Percentiles rank a stretch among this genome's conserved stretches.
Conservation (phyloP, 2,888 invertebrate species). For the Anodontia alba region DNA sequence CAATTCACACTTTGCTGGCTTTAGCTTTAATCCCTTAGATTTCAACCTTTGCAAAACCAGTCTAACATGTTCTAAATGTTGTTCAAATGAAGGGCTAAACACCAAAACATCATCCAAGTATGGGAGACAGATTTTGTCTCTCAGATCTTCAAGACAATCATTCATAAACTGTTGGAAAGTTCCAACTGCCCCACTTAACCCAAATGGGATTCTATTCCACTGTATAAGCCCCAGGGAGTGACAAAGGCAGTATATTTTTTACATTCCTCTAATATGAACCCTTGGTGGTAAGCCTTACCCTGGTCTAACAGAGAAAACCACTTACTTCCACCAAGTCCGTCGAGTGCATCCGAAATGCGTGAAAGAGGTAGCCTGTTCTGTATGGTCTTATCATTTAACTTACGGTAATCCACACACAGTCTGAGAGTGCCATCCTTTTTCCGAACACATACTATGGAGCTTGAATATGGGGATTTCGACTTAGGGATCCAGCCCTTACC, state of each 20-base stretch:
- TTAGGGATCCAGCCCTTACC: slow-evolving; percentile 37
- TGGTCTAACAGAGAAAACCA: slow-evolving; percentile 2
- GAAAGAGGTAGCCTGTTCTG: slow-evolving; percentile 36
- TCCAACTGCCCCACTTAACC: slow-evolving; percentile 8
- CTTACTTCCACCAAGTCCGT: slow-evolving; percentile 1
- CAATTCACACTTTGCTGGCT: slow-evolving; percentile 53
- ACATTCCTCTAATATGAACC: slow-evolving; percentile 33
- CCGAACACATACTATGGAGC: slow-evolving; percentile 30
- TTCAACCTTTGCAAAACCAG: slow-evolving; percentile 45
- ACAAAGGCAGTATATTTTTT: slow-evolving; percentile 30
- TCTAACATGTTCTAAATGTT: slow-evolving; percentile 49
- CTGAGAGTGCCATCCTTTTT: slow-evolving; percentile 38
- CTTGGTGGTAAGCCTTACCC: slow-evolving; percentile 52
- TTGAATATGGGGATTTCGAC: slow-evolving; percentile 29
- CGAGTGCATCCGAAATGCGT: slow-evolving; percentile 41
- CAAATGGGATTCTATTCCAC: slow-evolving; percentile 44
- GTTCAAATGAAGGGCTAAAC: slow-evolving; percentile 33
- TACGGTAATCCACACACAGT: slow-evolving; percentile 8
- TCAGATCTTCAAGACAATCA: slow-evolving; percentile 23
- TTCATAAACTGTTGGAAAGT: slow-evolving; percentile 17
- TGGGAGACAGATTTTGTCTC: slow-evolving; percentile 33
- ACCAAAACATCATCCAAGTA: slow-evolving; percentile 48
- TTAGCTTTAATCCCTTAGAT: slow-evolving; percentile 49
- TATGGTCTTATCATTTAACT: slow-evolving; percentile 2
- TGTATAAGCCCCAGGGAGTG: slow-evolving; percentile 51